Conservation (phyloP, 2,113 vertebrate genomes). For the Bostrychus sinensis region DNA sequence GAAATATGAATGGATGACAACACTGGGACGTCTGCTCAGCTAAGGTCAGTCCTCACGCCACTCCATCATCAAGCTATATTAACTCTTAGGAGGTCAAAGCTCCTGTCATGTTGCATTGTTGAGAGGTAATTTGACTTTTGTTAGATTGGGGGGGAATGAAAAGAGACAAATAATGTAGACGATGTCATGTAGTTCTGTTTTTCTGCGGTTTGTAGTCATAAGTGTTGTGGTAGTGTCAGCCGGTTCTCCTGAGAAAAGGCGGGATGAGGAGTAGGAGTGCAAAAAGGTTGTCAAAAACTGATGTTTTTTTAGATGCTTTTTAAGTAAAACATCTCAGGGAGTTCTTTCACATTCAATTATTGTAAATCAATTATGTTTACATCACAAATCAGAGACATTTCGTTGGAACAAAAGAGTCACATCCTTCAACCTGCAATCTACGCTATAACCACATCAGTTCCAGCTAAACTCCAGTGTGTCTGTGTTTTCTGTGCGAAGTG, state of each 20-base stretch:
- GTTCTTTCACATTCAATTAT: neutral
- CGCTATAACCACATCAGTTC: constrained; percentile 30
- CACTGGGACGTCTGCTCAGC: constrained; percentile 55
- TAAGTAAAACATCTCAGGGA: neutral
- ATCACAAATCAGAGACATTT: constrained; percentile 12
- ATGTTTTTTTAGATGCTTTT: constrained; percentile 17
- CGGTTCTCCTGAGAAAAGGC: constrained; percentile 50
- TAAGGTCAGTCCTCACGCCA: constrained; percentile 70
- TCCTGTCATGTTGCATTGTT: neutral
- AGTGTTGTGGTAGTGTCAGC: constrained; percentile 13
- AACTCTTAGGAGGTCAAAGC: neutral
- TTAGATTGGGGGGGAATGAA: constrained; percentile 6
- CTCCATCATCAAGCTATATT: constrained; percentile 36
- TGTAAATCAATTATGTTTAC: neutral
- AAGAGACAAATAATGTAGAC: constrained; percentile 15
- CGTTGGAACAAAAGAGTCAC: constrained; percentile 10
- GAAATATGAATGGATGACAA: constrained; percentile 67
- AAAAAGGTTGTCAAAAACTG: constrained; percentile 13
- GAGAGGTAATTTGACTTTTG: neutral
- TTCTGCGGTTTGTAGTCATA: constrained; percentile 37
- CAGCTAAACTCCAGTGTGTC: constrained; percentile 49
- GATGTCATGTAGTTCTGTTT: constrained; percentile 14
- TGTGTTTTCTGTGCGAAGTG: constrained; percentile 58
- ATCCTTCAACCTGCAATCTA: constrained; percentile 19
- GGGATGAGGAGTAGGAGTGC: constrained; percentile 34